Conservation (phyloP, 2,888 invertebrate genomes). For the Cyrtodaria siliqua region DNA sequence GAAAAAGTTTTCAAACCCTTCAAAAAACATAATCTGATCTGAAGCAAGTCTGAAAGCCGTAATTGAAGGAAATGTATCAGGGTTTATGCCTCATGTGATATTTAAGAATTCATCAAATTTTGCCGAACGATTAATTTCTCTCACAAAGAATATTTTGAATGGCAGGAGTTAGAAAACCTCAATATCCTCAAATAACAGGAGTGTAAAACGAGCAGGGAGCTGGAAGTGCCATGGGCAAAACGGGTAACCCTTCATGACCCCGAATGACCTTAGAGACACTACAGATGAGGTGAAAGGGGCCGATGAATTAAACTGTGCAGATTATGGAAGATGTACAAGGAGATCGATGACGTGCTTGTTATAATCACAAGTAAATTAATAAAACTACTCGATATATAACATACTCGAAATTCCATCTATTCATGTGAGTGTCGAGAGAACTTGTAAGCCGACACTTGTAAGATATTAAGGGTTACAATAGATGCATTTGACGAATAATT, state of each 20-base stretch:
- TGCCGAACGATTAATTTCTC: conserved; percentile 55
- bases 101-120: conserved; percentile 56
- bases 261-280: conserved; percentile 46
- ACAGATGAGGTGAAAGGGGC: conserved; percentile 19
- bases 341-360: conserved; percentile 38
- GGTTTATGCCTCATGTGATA: conserved; percentile 45
- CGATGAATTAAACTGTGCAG: conserved; percentile 20
- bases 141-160: conserved; percentile 54
- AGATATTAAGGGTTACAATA: no score
- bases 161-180: conserved; percentile 38
- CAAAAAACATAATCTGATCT: conserved; percentile 43
- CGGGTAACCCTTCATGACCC: conserved; percentile 47
- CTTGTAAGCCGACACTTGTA: background rate
- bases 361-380: conserved; percentile 40
- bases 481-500: no score
- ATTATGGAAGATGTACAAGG: conserved; percentile 28
- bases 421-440: conserved; percentile 25
- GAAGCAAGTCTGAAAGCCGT: conserved; percentile 36
- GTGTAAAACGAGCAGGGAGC: conserved; percentile 44
- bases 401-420: conserved; percentile 40
- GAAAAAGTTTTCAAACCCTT: conserved; percentile 29
- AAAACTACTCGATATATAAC: conserved; percentile 10
- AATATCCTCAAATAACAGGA: conserved; percentile 45
- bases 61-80: conserved; percentile 55
- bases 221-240: conserved; percentile 33